Percentiles rank a stretch among this genome's conserved stretches.
Evolutionary conservation across 2,888 invertebrate species (phyloP).

Genomic region (Tenthredo notha): DNA sequence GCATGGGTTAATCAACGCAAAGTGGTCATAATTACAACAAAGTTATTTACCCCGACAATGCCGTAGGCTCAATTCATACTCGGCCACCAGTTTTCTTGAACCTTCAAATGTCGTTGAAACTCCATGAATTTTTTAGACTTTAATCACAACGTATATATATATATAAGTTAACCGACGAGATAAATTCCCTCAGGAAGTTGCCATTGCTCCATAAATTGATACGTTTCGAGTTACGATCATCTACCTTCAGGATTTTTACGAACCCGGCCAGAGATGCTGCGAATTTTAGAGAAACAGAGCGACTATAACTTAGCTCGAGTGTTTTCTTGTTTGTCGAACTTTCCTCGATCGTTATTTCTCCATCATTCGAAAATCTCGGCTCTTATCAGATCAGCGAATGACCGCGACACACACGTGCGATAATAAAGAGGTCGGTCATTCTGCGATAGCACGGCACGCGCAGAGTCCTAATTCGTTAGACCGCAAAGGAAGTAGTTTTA

Average conservation of each 20-base stretch:
- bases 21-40: constrained; percentile 41
- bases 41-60: constrained; percentile 17
- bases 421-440: not conserved
- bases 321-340: not conserved
- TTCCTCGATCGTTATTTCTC: not conserved
- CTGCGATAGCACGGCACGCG: not conserved
- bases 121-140: not conserved
- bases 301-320: not conserved
- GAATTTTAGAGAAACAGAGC: not conserved
- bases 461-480: not conserved
- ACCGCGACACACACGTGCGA: not conserved
- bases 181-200: not conserved
- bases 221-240: not conserved
- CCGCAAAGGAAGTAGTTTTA: not conserved
- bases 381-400: not conserved
- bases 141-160: not conserved
- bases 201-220: not conserved
- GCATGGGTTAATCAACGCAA: constrained; percentile 46
- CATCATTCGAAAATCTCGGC: not conserved
- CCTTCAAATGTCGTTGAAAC: not conserved
- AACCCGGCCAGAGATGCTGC: not conserved
- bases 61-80: constrained; percentile 1
- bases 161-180: not conserved
- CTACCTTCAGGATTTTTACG: not conserved
- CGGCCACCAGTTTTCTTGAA: not conserved